These are phyloP conservation scores for Hirudinaria manillensis DNA, from an alignment of 2,888 invertebrate genomes.

Conservation along the genomic window DNA sequence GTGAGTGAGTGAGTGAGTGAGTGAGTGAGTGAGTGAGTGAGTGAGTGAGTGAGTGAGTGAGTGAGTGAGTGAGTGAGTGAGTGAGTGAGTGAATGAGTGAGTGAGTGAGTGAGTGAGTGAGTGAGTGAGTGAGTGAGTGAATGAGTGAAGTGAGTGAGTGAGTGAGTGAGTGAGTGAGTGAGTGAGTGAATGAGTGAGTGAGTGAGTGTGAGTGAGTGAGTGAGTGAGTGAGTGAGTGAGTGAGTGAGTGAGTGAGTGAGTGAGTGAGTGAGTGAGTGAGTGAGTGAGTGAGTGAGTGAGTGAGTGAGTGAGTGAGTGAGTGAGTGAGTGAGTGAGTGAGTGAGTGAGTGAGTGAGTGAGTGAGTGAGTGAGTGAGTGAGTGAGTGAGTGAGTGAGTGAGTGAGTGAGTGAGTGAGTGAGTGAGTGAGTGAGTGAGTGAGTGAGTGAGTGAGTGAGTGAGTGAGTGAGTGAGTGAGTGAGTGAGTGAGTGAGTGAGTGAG, in stretches of 20 bases:
- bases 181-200: background rate
- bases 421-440: conserved; percentile 13
- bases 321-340: conserved; percentile 21
- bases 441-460: conserved; percentile 8
- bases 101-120: conserved; percentile 21
- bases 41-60: conserved; percentile 5
- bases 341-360: conserved; percentile 16
- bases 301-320: conserved; percentile 16
- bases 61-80: conserved; percentile 35
- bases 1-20: background rate
- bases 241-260: conserved; percentile 35
- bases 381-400: conserved; percentile 18
- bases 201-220: background rate
- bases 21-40: conserved; percentile 1
- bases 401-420: conserved; percentile 21
- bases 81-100: conserved; percentile 10
- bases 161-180: background rate
- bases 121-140: conserved; percentile 18
- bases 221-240: background rate
- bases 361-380: conserved; percentile 20
- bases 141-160: conserved; percentile 5
- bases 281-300: conserved; percentile 16
- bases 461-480: conserved; percentile 6
- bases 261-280: conserved; percentile 12
- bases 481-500: conserved; percentile 1